Evolutionary conservation across 1,140 invertebrate genomes (phyloP).

Genomic region (Drosophila arawakana): DNA sequence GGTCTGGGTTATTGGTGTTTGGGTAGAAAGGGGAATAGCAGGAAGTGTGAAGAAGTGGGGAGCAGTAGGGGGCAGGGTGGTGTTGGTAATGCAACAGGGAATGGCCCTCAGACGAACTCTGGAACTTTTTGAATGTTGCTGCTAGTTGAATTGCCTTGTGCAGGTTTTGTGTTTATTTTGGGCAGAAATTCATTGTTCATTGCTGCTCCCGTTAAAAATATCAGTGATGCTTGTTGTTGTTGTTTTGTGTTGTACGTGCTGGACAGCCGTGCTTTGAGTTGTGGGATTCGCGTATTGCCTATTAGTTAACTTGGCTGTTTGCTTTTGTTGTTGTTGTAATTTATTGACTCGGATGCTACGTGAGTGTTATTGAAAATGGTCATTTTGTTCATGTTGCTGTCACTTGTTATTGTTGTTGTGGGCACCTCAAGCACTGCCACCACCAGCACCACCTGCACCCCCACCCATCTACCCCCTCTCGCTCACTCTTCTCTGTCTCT

Average conservation of each 20-base stretch:
- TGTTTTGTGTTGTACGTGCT: constrained; percentile 61
- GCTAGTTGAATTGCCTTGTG: constrained; percentile 44
- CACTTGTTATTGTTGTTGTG: constrained; percentile 26
- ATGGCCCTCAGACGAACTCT: constrained; percentile 6
- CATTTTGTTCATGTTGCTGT: constrained; percentile 60
- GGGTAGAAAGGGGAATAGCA: no score
- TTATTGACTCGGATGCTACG: constrained; percentile 80
- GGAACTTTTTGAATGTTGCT: background rate
- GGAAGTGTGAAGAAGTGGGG: no score
- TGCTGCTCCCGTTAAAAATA: constrained; percentile 59
- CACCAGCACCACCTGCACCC: constrained; percentile 14
- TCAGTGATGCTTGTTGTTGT: constrained; percentile 42
- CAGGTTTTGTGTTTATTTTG: constrained; percentile 19
- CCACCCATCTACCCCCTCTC: constrained; percentile 30
- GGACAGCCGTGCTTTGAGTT: constrained; percentile 45
- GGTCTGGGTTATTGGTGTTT: background rate
- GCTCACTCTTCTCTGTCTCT: constrained; percentile 1
- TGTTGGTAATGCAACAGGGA: background rate
- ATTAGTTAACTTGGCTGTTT: constrained; percentile 18
- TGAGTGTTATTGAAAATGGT: constrained; percentile 82
- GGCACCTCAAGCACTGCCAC: constrained; percentile 41
- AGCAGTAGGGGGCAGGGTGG: background rate
- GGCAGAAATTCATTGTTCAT: constrained; percentile 31
- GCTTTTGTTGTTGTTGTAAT: constrained; percentile 67
- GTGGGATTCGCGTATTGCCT: constrained; percentile 36